phyloP scores from a whole-genome alignment of 2,888 invertebrate species.

The Napeogenes sylphis region DNA sequence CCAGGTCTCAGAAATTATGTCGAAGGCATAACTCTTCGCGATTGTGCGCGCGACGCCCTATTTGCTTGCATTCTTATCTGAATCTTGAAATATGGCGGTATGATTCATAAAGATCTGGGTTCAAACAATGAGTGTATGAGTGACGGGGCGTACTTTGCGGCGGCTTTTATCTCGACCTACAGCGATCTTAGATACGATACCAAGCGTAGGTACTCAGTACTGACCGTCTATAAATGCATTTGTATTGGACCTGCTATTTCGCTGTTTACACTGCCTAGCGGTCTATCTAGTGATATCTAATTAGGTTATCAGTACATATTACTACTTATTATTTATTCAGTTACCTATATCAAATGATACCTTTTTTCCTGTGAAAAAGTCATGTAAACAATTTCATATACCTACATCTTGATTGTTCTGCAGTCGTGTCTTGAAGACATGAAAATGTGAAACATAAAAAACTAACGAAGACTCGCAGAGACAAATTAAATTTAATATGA shows the following conservation, averaged over 20 bases:
- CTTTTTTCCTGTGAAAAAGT: too few relatives aligned
- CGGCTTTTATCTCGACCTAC: constrained; percentile 64
- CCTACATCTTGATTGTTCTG: too few relatives aligned
- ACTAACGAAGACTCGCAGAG: too few relatives aligned
- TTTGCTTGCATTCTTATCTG: constrained; percentile 69
- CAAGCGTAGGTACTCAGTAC: constrained; percentile 35
- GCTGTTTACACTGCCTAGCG: constrained; percentile 57
- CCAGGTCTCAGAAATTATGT: constrained; percentile 54
- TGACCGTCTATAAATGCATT: constrained; percentile 67
- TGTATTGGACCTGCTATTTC: constrained; percentile 65
- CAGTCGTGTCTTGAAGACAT: too few relatives aligned
- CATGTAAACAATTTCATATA: too few relatives aligned
- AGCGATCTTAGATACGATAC: constrained; percentile 50
- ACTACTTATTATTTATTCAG: not conserved
- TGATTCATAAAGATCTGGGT: constrained; percentile 65
- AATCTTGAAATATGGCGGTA: constrained; percentile 58
- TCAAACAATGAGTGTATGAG: constrained; percentile 66
- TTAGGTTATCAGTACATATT: constrained; percentile 42
- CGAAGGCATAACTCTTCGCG: constrained; percentile 56
- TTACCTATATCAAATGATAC: not conserved
- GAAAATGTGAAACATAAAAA: too few relatives aligned
- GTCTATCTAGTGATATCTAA: constrained; percentile 56
- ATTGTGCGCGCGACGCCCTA: constrained; percentile 68
- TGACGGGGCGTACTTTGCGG: constrained; percentile 67
- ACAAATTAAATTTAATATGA: too few relatives aligned